These are phyloP conservation scores for Telenomus remus DNA, from an alignment of 1,140 invertebrate genomes.

Conservation along the genomic window DNA sequence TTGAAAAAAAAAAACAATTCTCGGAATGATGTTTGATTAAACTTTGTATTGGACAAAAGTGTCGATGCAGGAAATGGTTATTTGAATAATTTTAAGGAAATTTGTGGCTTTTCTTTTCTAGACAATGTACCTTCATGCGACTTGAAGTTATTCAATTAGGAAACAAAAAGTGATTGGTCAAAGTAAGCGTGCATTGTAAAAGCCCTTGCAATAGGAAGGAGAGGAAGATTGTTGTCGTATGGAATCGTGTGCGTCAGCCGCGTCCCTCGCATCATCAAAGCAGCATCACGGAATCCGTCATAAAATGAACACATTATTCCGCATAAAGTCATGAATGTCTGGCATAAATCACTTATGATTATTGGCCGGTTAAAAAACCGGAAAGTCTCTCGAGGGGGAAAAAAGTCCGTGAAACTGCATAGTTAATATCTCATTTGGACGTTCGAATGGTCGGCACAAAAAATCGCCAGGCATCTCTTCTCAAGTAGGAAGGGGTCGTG, in stretches of 20 bases:
- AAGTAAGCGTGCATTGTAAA: neutral
- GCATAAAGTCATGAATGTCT: slow-evolving; percentile 13
- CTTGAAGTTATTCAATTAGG: neutral
- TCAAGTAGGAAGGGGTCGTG: slow-evolving; percentile 28
- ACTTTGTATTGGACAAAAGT: no score
- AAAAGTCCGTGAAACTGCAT: slow-evolving; percentile 21
- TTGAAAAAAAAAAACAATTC: no score
- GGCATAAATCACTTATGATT: slow-evolving; percentile 35
- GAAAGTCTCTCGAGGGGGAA: neutral
- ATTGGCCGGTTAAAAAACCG: slow-evolving; percentile 19
- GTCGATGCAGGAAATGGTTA: no score
- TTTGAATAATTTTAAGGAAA: no score
- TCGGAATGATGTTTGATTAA: no score
- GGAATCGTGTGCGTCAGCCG: no score
- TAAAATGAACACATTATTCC: slow-evolving; percentile 30
- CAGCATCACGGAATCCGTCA: slow-evolving; percentile 17
- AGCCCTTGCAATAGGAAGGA: neutral
- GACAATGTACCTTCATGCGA: neutral
- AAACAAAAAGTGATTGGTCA: no score
- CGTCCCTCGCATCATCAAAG: slow-evolving; percentile 9
- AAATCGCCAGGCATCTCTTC: slow-evolving; percentile 37
- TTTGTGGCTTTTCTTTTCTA: no score
- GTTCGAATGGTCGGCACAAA: slow-evolving; percentile 29
- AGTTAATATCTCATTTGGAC: slow-evolving; percentile 53
- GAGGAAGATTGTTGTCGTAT: neutral